Evolutionary conservation across 1,140 invertebrate species (phyloP), one percentile per base, ranked within the genome.

Genomic region (Drosophila jambulina): DNA sequence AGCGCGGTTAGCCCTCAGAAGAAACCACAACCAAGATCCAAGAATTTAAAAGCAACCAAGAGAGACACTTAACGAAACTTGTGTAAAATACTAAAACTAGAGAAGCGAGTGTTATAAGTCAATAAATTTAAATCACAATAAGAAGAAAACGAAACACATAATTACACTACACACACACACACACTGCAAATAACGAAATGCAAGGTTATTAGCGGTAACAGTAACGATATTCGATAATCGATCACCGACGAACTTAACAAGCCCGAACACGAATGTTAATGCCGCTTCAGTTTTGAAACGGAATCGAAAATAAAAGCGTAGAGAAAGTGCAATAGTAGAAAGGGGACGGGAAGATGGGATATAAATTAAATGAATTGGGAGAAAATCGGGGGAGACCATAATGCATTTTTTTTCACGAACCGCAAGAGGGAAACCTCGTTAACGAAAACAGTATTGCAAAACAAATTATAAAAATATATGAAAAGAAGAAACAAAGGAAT

Each of bases 361-460:
- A 48, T 1, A 32, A 13, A 51, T n/a, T 23, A 40, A 59, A 25
- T 25, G 59, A 49, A 42, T 38, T 40, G 56, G 25, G 21, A 19
- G 17, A 10, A 53, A 67, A 25, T 19, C 38, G 58, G 57, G 67
- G 38, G 13, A 70, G 32, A 77, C 27, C 65, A 49, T 51, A 49
- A 62, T 64, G 75, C 64, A 61, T 76, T 76, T 77, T 70, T 72
- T 71, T 57, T 36, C 29, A 32, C 25, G 43, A 67, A 38, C 43
- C 40, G 63, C 46, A 21, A 63, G 57, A 77, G 34, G 34, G 23
- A 21, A 36, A 5, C 34, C 53, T 53, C 29, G 12, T 78, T 48
- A 76, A 84, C 76, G 49, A 77, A 69, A 70, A 88, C 84, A 86
- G 80, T 88, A 86, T 86, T 88, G 84, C 84, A 72, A 68, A 38